phyloP scores from a whole-genome alignment of 2,797 vertebrate genomes.

The Cirrhinus mrigala region DNA sequence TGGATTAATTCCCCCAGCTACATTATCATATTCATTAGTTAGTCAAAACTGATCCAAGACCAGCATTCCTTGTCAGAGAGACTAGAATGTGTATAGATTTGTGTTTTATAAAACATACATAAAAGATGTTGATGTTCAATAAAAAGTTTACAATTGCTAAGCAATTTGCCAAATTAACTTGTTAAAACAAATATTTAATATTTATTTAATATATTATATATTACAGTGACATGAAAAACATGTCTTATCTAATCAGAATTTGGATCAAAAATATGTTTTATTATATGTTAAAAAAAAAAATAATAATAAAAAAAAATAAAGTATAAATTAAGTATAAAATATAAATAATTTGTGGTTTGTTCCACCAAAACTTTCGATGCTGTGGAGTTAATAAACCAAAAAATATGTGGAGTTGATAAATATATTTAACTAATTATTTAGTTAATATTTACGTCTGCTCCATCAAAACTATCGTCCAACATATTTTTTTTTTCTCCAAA shows the following conservation, averaged over 20 bases:
- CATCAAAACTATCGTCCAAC: neutral
- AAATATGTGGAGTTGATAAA: too few relatives aligned
- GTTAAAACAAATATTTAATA: neutral
- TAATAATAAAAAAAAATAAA: neutral
- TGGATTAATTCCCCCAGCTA: constrained; percentile 4
- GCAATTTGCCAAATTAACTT: neutral
- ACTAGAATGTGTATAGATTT: neutral
- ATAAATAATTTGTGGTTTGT: neutral
- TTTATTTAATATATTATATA: neutral
- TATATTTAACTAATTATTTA: neutral
- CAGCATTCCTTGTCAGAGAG: neutral
- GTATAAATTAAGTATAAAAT: neutral
- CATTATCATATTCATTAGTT: constrained; percentile 28
- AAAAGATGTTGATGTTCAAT: neutral
- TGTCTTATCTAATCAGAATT: neutral
- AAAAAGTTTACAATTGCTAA: neutral
- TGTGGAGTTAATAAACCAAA: too few relatives aligned
- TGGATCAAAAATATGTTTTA: neutral
- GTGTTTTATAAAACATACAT: neutral
- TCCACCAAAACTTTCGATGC: neutral
- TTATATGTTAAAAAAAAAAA: neutral
- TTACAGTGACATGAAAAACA: neutral
- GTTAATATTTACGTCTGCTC: neutral
- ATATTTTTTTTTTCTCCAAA: neutral
- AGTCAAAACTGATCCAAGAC: neutral